These are phyloP conservation scores for Gypaetus barbatus DNA, from an alignment of 2,797 vertebrate genomes.

Conservation along the genomic window DNA sequence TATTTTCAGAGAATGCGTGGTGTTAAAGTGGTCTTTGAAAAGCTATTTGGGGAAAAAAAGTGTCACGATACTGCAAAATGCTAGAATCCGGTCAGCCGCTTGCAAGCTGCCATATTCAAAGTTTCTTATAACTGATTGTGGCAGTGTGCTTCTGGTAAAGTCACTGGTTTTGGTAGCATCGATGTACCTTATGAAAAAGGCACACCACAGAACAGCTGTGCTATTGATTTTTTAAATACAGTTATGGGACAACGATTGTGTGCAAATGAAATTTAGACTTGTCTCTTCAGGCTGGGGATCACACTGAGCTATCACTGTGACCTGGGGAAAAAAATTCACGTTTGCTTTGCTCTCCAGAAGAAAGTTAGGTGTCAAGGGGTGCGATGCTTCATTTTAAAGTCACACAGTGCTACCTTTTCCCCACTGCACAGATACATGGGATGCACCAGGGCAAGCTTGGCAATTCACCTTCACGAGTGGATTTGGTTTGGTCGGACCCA, in stretches of 20 bases:
- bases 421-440: not conserved
- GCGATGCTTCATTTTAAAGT: not conserved
- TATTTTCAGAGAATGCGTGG: not conserved
- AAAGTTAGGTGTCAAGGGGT: not conserved
- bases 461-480: not conserved
- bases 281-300: not conserved
- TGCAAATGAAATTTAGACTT: not conserved
- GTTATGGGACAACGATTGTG: rapidly evolving
- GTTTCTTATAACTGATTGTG: not conserved
- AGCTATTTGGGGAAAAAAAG: not conserved
- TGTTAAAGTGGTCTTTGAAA: not conserved
- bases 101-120: not conserved
- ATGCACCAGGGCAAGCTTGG: not conserved
- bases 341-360: not conserved
- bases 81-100: not conserved
- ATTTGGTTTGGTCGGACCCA: not conserved
- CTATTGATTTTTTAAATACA: not conserved
- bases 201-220: not conserved
- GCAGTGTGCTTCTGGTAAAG: not conserved
- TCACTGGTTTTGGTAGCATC: not conserved
- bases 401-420: not conserved
- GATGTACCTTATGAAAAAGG: not conserved
- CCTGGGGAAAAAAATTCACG: not conserved
- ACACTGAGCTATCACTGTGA: not conserved
- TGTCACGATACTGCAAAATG: not conserved